These are phyloP conservation scores for Sinocyclocheilus anophthalmus DNA, from an alignment of 2,113 vertebrate genomes.

Conservation along the genomic window DNA sequence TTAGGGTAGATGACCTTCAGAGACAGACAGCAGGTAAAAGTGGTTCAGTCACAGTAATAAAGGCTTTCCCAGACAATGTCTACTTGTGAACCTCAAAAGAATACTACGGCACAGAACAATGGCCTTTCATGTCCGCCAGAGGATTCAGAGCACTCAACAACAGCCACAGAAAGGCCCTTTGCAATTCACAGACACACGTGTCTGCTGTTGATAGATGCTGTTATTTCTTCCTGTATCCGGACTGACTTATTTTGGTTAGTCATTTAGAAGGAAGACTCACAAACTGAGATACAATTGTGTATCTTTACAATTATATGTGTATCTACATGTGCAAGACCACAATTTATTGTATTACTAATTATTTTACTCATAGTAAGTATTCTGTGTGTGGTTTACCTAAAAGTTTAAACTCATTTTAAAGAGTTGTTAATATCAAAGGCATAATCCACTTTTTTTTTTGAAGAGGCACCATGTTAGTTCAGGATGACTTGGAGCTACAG, in stretches of 20 bases:
- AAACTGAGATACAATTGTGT: background rate
- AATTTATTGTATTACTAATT: background rate
- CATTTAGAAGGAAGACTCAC: background rate
- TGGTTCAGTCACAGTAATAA: background rate
- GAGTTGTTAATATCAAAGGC: background rate
- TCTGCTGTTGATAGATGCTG: conserved; percentile 7
- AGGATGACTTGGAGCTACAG: background rate
- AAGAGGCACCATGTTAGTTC: background rate
- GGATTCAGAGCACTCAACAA: conserved; percentile 28
- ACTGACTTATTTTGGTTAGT: background rate
- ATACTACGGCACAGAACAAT: conserved; percentile 11
- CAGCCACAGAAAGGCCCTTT: background rate
- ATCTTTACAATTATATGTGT: background rate
- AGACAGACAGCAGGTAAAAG: background rate
- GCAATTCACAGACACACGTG: background rate
- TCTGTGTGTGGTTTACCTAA: too few relatives aligned
- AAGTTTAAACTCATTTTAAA: background rate
- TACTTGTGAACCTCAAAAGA: conserved; percentile 7
- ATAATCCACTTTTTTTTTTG: background rate
- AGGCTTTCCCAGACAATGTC: background rate
- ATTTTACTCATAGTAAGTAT: background rate
- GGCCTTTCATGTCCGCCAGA: conserved; percentile 26
- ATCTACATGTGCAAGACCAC: background rate
- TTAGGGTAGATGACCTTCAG: conserved; percentile 23
- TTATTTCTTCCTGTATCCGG: background rate